Base-by-base conservation (phyloP, 2,797 vertebrate genomes). In the Chrysocyon brachyurus region DNA sequence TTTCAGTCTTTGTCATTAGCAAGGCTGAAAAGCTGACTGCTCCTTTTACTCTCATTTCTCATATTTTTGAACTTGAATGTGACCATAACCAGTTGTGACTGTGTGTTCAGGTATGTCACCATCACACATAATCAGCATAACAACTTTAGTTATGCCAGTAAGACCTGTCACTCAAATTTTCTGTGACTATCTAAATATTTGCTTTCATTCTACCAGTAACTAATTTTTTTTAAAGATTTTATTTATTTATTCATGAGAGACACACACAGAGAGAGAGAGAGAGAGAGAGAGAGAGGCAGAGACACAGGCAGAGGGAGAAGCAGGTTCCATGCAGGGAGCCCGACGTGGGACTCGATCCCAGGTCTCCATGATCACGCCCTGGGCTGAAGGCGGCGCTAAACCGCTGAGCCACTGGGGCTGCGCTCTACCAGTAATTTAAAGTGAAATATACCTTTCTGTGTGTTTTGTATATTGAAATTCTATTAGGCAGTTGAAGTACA, bases 401-500 rank as follows among this genome's bases (percentile, higher is more conserved):
- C 40, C 40, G 1, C 40, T 46, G 40, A 46, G 40, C 40, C 40
- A 46, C 40, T 6, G 40, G 40, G 6, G 40, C 40, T 46, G 40
- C 40, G 1, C 40, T 93, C 36, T 54, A 78, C 3, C 28, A 19
- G 33, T 82, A 83, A 90, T 22, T 64, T 57, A 31, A 92, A 82
- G 66, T 70, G 66, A 89, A 89, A 88, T 56, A 40, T 56, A 46
- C 28, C 24, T 3, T 63, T 85, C n/a, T 7, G 6, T 78, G 56
- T 66, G 12, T 22, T 79, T 85, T 85, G 72, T 59, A 22, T 84
- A 46, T n/a, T 70, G 7, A 64, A 93, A n/a, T 94, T 36, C 12
- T 84, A 36, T 22, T 90, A 87, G n/a, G 21, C 56, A 73, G 12
- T n/a, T 94, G 86, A 94, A 72, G 36, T 70, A 92, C 59, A 83